phyloP scores from a whole-genome alignment of 2,113 vertebrate genomes.

The Phylloscopus trochiloides region DNA sequence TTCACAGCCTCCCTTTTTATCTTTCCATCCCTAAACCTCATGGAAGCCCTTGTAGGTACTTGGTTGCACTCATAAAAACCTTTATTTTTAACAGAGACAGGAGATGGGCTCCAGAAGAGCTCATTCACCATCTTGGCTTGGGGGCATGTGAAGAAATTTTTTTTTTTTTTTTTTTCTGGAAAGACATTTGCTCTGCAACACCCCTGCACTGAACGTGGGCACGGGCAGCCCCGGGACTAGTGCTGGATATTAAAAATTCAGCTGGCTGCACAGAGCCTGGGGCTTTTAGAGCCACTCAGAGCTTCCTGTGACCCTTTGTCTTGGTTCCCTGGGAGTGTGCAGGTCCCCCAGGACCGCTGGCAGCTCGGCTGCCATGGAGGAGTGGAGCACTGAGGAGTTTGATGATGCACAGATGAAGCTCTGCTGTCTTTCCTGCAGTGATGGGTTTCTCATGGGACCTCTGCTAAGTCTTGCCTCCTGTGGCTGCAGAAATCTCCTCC shows the following conservation, averaged over 20 bases:
- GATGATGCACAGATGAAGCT: neutral
- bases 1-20: neutral
- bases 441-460: neutral
- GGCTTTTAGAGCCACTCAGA: slow-evolving; percentile 1
- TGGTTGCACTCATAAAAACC: neutral
- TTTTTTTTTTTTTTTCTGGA: neutral
- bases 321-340: neutral
- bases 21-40: neutral
- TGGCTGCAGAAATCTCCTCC: neutral
- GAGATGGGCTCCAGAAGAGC: neutral
- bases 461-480: neutral
- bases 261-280: neutral
- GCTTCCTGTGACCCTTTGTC: neutral
- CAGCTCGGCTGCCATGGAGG: neutral
- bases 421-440: neutral
- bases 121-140: neutral
- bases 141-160: neutral
- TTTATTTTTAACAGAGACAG: neutral
- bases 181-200: neutral
- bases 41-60: neutral
- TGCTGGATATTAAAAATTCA: neutral
- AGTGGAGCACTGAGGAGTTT: neutral
- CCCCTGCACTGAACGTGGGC: neutral
- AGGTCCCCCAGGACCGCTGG: neutral
- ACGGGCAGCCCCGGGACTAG: neutral